Percentiles rank a stretch among this genome's conserved stretches.
Conservation (phyloP, 2,113 vertebrate species). For the Montifringilla adamsi region DNA sequence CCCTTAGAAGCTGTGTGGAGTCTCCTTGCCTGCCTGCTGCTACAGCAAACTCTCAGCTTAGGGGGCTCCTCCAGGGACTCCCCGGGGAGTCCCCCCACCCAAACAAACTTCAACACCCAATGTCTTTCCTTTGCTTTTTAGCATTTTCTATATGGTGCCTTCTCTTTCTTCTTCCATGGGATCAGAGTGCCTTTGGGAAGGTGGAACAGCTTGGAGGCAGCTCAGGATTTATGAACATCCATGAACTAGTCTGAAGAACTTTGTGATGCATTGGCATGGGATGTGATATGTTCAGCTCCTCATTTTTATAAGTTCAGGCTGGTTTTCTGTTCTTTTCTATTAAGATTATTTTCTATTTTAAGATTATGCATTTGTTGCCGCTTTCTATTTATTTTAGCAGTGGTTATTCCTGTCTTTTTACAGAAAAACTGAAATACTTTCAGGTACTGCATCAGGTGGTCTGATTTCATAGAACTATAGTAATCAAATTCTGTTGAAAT, state of each 20-base stretch:
- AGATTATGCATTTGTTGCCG: neutral
- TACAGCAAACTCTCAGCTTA: no score
- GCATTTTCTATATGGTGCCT: neutral
- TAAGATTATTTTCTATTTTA: neutral
- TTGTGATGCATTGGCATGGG: rapidly evolving
- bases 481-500: neutral
- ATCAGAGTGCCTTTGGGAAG: neutral
- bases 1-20: no score
- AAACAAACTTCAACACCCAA: no score
- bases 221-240: neutral
- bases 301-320: neutral
- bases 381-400: neutral
- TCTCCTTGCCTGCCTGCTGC: no score
- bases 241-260: neutral
- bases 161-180: neutral
- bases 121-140: neutral
- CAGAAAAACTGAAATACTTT: neutral
- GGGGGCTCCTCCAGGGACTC: no score
- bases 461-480: neutral
- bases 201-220: neutral
- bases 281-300: neutral
- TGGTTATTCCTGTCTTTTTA: neutral
- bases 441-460: neutral
- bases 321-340: neutral
- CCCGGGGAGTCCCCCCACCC: no score